These are phyloP conservation scores for Isoperla grammatica DNA, from an alignment of 2,888 invertebrate species.

Conservation along the genomic window DNA sequence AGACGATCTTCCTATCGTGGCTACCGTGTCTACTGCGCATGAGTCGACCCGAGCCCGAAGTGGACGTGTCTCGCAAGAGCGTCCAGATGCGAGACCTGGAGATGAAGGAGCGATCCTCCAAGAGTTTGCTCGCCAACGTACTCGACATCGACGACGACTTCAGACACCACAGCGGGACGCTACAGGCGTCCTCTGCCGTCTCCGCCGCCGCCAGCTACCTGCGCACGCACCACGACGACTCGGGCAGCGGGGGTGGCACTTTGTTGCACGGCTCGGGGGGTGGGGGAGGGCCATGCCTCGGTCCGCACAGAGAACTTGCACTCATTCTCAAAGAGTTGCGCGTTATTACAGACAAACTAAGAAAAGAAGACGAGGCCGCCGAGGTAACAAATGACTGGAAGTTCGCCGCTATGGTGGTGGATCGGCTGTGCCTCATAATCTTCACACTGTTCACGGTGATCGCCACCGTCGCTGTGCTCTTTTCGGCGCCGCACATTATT, in stretches of 20 bases:
- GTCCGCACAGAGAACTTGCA: slow-evolving; percentile 89
- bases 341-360: slow-evolving; percentile 89
- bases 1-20: slow-evolving; percentile 92
- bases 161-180: slow-evolving; percentile 64
- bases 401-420: slow-evolving; percentile 99
- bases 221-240: slow-evolving; percentile 50
- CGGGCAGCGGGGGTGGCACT: slow-evolving; percentile 53
- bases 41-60: slow-evolving; percentile 62
- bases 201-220: slow-evolving; percentile 37
- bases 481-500: slow-evolving; percentile 94
- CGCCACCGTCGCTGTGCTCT: slow-evolving; percentile 93
- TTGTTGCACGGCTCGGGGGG: slow-evolving; percentile 50
- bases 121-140: slow-evolving; percentile 92
- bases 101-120: slow-evolving; percentile 86
- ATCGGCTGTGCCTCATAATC: slow-evolving; percentile 99
- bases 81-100: slow-evolving; percentile 79
- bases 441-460: slow-evolving; percentile 98
- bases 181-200: slow-evolving; percentile 52
- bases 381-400: slow-evolving; percentile 98
- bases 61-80: slow-evolving; percentile 57
- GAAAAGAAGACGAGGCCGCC: slow-evolving; percentile 90
- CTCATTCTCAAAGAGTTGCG: slow-evolving; percentile 88
- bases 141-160: slow-evolving; percentile 97
- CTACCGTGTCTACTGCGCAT: slow-evolving; percentile 95
- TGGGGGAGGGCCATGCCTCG: slow-evolving; percentile 77